Evolutionary conservation across 2,113 vertebrate genomes (phyloP), one percentile per base, ranked within the genome.

Genomic region (Callithrix jacchus): DNA sequence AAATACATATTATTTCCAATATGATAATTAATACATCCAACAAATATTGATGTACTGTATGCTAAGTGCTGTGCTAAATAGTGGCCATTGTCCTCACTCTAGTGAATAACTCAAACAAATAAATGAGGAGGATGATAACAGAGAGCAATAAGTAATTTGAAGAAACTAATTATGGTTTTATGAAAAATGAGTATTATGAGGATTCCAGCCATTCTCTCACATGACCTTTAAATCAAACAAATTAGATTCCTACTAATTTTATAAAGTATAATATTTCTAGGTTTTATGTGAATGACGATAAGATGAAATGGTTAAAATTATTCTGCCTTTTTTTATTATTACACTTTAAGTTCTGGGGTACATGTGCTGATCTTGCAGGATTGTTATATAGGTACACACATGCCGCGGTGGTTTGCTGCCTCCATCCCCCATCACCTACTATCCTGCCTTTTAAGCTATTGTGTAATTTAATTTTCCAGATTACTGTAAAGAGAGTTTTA

Each of bases 51-150:
- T 54, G 23, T 64, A 30, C 32, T 83, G 18, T 42, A 61, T 45
- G 54, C 3, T 91, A 76, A 17, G 17, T 77, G n/a, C 40, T 71
- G 9, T 61, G 18, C 42, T 73, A 94, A 92, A 61, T 87, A 70
- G 87, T 52, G 23, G 23, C 3, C 37, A 66, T 71, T 37, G 42
- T 70, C n/a, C 18, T 94, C 21, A 79, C 13, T 79, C 21, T 17
- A 37, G 25, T 54, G 42, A 32, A 83, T 56, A 92, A 96, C n/a
- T 52, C 18, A 80, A 93, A 91, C 23, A 85, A 96, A 91, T 71
- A 79, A 94, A 80, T 89, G 23, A 84, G 13, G 40, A 91, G 6
- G 3, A 79, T 77, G 37, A 20, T 61, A 80, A 47, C 32, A 84
- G 25, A 25, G 54, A 79, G 42, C 61, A 13, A 71, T 45, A 83